A percentile compares a stretch with the other conserved stretches of the same genome.
phyloP scores from a whole-genome alignment of 2,888 invertebrate species.

The Ectemnius continuus region DNA sequence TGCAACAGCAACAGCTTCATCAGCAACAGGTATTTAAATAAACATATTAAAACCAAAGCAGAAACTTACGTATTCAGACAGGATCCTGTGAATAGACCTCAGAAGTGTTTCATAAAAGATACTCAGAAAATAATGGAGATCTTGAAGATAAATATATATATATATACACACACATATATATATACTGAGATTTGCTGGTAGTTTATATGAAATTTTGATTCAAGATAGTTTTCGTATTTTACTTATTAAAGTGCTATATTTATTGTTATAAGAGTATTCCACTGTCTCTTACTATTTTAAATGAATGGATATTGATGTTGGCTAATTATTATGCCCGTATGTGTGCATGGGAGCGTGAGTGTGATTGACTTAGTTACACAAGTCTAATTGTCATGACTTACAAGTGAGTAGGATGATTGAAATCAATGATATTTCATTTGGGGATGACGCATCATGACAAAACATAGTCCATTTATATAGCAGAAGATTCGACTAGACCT shows the following conservation, averaged over 20 bases:
- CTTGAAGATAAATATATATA: no score
- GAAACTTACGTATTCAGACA: constrained; percentile 35
- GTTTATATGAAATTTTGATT: constrained; percentile 24
- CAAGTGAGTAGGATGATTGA: background rate
- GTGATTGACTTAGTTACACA: constrained; percentile 13
- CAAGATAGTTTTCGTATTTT: constrained; percentile 40
- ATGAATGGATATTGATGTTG: constrained; percentile 32
- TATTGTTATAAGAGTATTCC: constrained; percentile 51
- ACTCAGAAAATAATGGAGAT: no score
- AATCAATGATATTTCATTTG: background rate
- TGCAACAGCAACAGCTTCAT: constrained; percentile 79
- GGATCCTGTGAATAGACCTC: constrained; percentile 30
- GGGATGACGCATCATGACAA: background rate
- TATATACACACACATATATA: no score
- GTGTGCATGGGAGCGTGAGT: constrained; percentile 40
- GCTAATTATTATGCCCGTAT: constrained; percentile 23
- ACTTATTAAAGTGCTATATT: constrained; percentile 39
- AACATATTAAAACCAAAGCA: constrained; percentile 54
- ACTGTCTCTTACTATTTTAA: constrained; percentile 43
- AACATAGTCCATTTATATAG: constrained; percentile 34
- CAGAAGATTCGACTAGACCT: constrained; percentile 44
- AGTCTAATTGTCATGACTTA: background rate
- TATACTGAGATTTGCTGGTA: no score
- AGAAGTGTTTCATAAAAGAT: background rate
- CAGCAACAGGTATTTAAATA: constrained; percentile 80